Evolutionary conservation across 2,888 invertebrate genomes (phyloP).

Genomic region (Spisula solida): DNA sequence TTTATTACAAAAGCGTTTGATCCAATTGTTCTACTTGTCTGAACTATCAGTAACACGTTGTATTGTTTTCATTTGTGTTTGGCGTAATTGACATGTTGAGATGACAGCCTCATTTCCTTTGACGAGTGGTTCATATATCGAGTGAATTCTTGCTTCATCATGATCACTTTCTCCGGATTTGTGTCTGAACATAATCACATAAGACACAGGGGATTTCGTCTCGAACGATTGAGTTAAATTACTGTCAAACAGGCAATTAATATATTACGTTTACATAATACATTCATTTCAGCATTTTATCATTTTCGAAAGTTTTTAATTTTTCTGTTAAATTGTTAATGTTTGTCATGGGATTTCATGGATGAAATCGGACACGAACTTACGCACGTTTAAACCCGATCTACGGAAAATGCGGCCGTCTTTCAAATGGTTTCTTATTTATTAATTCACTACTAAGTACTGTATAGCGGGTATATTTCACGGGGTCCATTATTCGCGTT

Average conservation of each 20-base stretch:
- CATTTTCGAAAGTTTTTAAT: no score
- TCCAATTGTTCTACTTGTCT: slow-evolving; percentile 18
- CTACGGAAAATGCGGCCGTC: no score
- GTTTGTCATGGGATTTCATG: no score
- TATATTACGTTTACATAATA: background rate
- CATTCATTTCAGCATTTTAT: no score
- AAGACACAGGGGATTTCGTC: background rate
- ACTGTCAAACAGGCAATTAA: background rate
- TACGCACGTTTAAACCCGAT: no score
- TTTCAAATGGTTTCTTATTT: no score
- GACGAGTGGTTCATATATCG: slow-evolving; percentile 8
- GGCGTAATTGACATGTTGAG: slow-evolving; percentile 14
- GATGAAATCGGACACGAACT: no score
- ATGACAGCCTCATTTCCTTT: slow-evolving; percentile 11
- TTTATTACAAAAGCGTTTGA: slow-evolving; percentile 15
- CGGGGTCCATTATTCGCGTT: no score
- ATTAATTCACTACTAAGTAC: no score
- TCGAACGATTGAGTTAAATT: background rate
- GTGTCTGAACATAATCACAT: slow-evolving; percentile 1
- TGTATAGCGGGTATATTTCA: no score
- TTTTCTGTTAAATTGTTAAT: no score
- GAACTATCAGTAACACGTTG: slow-evolving; percentile 8
- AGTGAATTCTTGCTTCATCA: slow-evolving; percentile 9
- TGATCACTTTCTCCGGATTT: background rate
- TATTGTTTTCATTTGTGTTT: slow-evolving; percentile 15